phyloP scores from a whole-genome alignment of 1,140 invertebrate species.

The Ceratina japonica region DNA sequence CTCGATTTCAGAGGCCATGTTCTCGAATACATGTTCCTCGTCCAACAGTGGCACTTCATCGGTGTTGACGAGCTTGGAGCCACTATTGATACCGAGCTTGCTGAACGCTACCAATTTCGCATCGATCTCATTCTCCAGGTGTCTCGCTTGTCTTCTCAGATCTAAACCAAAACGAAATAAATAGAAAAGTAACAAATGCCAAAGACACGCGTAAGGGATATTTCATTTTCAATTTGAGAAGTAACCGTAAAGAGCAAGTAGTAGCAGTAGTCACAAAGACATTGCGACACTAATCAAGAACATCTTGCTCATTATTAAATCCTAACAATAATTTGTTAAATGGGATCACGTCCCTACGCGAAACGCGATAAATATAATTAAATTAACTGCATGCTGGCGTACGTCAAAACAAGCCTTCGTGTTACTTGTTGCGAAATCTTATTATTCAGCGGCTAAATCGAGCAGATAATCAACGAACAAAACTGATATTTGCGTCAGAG shows the following conservation, averaged over 20 bases:
- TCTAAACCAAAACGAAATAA: conserved; percentile 84
- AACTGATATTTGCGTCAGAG: background rate
- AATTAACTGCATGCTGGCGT: conserved; percentile 1
- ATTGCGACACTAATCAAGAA: background rate
- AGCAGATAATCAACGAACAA: background rate
- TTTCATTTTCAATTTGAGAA: background rate
- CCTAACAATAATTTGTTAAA: too few relatives aligned
- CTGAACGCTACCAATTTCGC: conserved; percentile 96
- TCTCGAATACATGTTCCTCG: conserved; percentile 95
- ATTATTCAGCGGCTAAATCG: background rate
- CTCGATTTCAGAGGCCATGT: conserved; percentile 94
- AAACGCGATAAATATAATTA: background rate
- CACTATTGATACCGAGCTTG: conserved; percentile 91
- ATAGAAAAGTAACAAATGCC: background rate
- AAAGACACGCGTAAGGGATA: too few relatives aligned
- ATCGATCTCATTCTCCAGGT: conserved; percentile 98
- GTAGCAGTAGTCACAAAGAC: background rate
- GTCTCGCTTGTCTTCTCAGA: conserved; percentile 93
- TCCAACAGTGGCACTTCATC: conserved; percentile 91
- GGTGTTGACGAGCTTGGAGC: conserved; percentile 76
- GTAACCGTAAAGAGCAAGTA: background rate
- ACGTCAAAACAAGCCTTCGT: conserved; percentile 29
- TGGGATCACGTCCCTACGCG: background rate
- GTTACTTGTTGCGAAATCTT: conserved; percentile 2
- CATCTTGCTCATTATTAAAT: too few relatives aligned